A percentile compares a stretch with the other conserved stretches of the same genome.
Conservation (phyloP, 2,113 vertebrate genomes). For the Neotragus moschatus region DNA sequence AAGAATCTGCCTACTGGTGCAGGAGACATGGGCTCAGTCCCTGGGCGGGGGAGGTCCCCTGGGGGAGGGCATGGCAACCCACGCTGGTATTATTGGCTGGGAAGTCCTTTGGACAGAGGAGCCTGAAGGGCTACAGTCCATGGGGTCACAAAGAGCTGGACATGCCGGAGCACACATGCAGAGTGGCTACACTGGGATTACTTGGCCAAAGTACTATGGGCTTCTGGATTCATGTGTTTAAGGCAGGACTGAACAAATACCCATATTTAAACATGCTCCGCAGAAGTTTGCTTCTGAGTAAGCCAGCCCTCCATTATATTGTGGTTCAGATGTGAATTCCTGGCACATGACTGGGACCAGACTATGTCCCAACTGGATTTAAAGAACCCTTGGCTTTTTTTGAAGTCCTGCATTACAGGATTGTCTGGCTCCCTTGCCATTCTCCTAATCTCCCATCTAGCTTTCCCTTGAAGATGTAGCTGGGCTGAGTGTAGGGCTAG, state of each 20-base stretch:
- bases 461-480: not conserved
- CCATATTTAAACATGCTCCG: not conserved
- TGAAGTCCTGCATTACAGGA: not conserved
- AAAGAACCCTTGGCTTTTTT: not conserved
- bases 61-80: not conserved
- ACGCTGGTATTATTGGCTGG: not conserved
- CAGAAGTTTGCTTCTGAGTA: not conserved
- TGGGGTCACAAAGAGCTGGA: not conserved
- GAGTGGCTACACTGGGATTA: not conserved
- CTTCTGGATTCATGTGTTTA: not conserved
- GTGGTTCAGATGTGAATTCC: not conserved
- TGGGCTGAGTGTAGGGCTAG: fast-evolving
- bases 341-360: not conserved
- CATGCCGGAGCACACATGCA: not conserved
- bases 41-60: not conserved
- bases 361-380: not conserved
- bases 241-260: not conserved
- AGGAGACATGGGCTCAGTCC: not conserved
- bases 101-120: not conserved
- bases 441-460: not conserved
- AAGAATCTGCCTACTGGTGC: fast-evolving
- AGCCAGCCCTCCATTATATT: not conserved
- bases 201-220: not conserved
- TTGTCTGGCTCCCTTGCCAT: not conserved
- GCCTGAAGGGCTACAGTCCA: not conserved